Evolutionary conservation across 2,888 invertebrate species (phyloP).

Genomic region (Psococerastis gibbosa): DNA sequence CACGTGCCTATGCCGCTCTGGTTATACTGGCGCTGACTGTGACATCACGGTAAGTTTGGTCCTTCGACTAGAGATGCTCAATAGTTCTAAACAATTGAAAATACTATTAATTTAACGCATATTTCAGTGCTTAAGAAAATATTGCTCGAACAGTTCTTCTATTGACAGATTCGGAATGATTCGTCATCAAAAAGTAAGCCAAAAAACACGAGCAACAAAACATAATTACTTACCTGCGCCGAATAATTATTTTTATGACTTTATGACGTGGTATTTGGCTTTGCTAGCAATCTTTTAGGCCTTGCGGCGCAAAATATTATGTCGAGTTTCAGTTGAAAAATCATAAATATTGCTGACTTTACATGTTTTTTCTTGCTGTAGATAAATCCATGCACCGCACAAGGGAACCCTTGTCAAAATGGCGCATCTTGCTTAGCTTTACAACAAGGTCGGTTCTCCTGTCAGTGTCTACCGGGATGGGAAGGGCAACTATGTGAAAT

Average conservation of each 20-base stretch:
- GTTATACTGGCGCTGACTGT: slow-evolving; percentile 84
- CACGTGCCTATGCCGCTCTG: slow-evolving; percentile 83
- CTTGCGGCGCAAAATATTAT: too few species aligned
- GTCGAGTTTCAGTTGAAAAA: slow-evolving; percentile 11
- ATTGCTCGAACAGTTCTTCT: too few species aligned
- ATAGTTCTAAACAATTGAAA: too few species aligned
- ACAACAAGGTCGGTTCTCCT: slow-evolving; percentile 82
- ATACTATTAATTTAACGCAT: too few species aligned
- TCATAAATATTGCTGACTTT: not conserved
- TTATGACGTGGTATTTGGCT: too few species aligned
- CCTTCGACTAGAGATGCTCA: slow-evolving; percentile 1
- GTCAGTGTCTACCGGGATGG: slow-evolving; percentile 94
- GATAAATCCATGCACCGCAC: slow-evolving; percentile 79
- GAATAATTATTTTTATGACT: too few species aligned
- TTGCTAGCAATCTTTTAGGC: too few species aligned
- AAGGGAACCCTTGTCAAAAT: slow-evolving; percentile 79
- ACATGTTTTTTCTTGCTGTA: slow-evolving; percentile 24
- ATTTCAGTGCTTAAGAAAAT: too few species aligned
- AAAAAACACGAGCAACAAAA: too few species aligned
- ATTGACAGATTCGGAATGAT: too few species aligned
- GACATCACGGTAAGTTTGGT: slow-evolving; percentile 52
- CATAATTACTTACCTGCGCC: too few species aligned
- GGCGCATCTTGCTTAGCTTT: slow-evolving; percentile 76
- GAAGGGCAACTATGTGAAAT: slow-evolving; percentile 86
- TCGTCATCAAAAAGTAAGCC: too few species aligned